phyloP scores from a whole-genome alignment of 2,888 invertebrate species.

The Sympetrum striolatum region DNA sequence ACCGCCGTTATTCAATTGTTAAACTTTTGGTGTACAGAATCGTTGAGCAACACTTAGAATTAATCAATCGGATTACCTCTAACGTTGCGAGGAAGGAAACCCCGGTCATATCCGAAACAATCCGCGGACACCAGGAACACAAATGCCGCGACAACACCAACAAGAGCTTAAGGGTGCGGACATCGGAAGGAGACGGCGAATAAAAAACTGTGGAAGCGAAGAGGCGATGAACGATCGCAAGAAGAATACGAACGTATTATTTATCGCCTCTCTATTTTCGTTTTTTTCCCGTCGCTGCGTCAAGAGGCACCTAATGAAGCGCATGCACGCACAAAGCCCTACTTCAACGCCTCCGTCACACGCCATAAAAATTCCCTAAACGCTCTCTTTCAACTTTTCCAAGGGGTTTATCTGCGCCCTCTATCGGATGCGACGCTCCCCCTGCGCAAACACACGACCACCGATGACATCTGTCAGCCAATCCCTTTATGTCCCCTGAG shows the following conservation, averaged over 20 bases:
- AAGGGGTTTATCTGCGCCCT: not conserved
- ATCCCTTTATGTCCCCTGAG: not conserved
- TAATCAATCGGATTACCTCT: no score
- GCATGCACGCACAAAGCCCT: not conserved
- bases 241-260: not conserved
- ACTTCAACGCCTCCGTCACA: not conserved
- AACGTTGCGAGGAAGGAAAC: no score
- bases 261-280: not conserved
- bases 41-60: no score
- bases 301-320: conserved; percentile 15
- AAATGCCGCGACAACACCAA: no score
- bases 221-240: not conserved
- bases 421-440: not conserved
- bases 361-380: conserved; percentile 3
- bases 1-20: no score
- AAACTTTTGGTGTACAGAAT: no score
- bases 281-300: not conserved
- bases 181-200: no score
- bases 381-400: not conserved
- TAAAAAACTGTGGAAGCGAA: not conserved
- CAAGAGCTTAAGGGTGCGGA: no score
- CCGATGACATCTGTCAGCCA: conserved; percentile 40
- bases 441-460: not conserved
- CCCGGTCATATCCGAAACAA: no score
- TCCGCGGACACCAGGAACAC: no score